phyloP scores from a whole-genome alignment of 2,113 vertebrate genomes.

The Hemicordylus capensis region DNA sequence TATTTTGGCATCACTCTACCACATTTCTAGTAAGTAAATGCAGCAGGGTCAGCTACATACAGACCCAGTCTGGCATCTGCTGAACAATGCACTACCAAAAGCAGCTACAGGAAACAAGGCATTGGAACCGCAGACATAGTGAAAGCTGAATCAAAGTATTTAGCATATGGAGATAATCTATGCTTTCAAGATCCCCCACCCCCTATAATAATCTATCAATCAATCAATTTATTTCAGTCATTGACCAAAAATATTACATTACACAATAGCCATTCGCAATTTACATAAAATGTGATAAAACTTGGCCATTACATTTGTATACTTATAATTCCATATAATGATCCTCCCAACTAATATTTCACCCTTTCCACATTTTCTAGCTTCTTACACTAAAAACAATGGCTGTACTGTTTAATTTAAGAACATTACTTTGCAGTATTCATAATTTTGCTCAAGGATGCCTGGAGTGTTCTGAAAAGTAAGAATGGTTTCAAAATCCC shows the following conservation, averaged over 20 bases:
- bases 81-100: neutral
- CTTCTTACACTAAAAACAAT: neutral
- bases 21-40: neutral
- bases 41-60: neutral
- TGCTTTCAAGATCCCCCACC: no score
- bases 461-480: neutral
- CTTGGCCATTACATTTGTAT: no score
- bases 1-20: neutral
- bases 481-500: neutral
- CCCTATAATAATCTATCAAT: no score
- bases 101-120: neutral
- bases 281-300: no score
- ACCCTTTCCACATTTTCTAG: neutral
- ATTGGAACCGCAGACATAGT: neutral
- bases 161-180: no score
- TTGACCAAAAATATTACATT: no score
- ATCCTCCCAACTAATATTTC: neutral
- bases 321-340: no score
- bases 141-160: neutral
- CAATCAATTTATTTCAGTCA: no score
- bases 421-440: neutral
- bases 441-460: neutral
- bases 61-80: neutral
- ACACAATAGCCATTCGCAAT: no score
- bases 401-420: neutral